These are phyloP conservation scores for Cordylochernes scorpioides DNA, from an alignment of 2,888 invertebrate genomes.

Conservation along the genomic window DNA sequence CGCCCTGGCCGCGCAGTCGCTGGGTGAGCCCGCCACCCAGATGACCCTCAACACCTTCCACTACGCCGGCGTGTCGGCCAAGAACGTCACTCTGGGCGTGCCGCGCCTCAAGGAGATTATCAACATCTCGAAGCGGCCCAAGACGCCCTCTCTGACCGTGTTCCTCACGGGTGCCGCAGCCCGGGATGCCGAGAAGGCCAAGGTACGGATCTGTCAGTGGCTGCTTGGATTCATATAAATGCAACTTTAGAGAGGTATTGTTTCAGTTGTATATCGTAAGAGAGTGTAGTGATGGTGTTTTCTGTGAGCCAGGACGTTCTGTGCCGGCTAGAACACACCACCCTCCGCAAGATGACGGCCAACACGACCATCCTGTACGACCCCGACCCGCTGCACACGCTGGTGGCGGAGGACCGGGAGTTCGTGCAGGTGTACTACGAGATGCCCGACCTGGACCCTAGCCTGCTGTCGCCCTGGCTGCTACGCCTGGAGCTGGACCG, in stretches of 20 bases:
- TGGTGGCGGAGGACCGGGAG: conserved; percentile 94
- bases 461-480: conserved; percentile 89
- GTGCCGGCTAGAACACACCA: conserved; percentile 90
- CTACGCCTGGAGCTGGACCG: conserved; percentile 90
- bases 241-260: too few relatives aligned
- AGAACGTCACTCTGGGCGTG: conserved; percentile 98
- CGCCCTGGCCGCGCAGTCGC: conserved; percentile 86
- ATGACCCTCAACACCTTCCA: conserved; percentile 99
- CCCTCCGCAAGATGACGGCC: conserved; percentile 76
- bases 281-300: too few relatives aligned
- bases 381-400: conserved; percentile 93
- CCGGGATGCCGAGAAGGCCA: conserved; percentile 94
- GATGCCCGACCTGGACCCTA: conserved; percentile 98
- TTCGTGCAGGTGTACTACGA: conserved; percentile 99
- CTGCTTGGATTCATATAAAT: too few relatives aligned
- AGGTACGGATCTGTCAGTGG: too few relatives aligned
- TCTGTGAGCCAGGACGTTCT: conserved; percentile 49
- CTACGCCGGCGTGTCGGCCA: conserved; percentile 98
- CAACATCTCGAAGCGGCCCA: conserved; percentile 94
- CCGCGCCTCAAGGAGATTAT: conserved; percentile 78
- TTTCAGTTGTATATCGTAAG: too few relatives aligned
- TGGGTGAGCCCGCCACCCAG: conserved; percentile 97
- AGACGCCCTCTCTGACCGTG: conserved; percentile 93
- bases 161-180: conserved; percentile 92
- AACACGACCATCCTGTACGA: conserved; percentile 96